Evolutionary conservation across 2,113 vertebrate species (phyloP).

Genomic region (Odocoileus virginianus): DNA sequence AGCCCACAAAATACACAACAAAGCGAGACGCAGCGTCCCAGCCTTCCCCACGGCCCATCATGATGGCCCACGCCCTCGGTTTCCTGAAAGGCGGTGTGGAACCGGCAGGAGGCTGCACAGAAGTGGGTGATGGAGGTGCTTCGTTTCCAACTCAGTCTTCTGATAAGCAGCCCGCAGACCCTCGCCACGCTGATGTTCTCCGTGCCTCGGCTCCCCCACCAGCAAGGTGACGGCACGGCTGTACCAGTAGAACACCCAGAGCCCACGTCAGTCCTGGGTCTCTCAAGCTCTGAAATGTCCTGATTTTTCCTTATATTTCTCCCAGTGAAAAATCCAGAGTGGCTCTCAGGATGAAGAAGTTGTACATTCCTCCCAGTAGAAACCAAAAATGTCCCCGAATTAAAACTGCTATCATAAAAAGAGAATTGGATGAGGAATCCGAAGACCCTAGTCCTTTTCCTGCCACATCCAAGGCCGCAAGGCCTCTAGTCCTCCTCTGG

Average conservation of each 20-base stretch:
- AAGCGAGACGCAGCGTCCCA: not conserved
- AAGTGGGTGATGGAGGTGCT: accelerated
- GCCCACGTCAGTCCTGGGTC: not conserved
- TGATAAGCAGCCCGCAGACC: not conserved
- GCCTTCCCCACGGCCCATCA: accelerated
- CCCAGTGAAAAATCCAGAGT: not conserved
- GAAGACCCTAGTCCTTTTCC: not conserved
- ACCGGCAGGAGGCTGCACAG: accelerated
- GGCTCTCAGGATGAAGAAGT: not conserved
- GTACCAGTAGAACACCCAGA: accelerated
- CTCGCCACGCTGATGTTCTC: accelerated
- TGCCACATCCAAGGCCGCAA: accelerated
- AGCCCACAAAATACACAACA: not conserved
- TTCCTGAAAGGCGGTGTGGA: too few species aligned
- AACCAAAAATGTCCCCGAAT: not conserved
- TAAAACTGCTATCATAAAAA: not conserved
- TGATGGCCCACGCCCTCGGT: not conserved
- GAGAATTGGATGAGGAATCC: not conserved
- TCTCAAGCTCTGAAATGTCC: not conserved
- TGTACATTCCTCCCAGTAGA: not conserved
- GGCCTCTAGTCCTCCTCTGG: not conserved
- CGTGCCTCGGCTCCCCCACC: accelerated
- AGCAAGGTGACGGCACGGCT: accelerated
- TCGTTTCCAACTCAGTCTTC: not conserved
- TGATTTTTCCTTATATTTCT: not conserved